phyloP scores from a whole-genome alignment of 2,797 vertebrate species.

The Nannoperca obscura region DNA sequence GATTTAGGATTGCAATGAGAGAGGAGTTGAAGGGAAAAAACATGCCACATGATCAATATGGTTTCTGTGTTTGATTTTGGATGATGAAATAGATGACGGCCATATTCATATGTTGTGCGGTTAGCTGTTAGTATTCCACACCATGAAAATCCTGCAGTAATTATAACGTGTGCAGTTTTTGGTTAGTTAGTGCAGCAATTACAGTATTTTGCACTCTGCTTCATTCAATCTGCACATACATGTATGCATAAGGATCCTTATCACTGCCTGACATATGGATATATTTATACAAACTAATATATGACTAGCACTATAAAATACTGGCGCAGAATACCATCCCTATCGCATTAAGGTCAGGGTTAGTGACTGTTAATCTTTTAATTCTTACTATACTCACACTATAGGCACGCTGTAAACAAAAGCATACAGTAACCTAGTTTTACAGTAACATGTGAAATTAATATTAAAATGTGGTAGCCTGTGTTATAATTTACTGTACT shows the following conservation, averaged over 20 bases:
- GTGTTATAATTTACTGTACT: background rate
- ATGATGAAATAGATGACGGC: conserved; percentile 1
- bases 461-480: background rate
- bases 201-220: background rate
- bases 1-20: conserved; percentile 13
- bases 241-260: conserved; percentile 31
- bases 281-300: conserved; percentile 10
- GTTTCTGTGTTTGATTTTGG: conserved; percentile 2
- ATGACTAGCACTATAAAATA: conserved; percentile 15
- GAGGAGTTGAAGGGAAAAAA: background rate
- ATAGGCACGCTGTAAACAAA: background rate
- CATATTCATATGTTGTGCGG: background rate
- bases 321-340: conserved; percentile 11
- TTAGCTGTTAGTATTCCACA: background rate
- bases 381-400: background rate
- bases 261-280: conserved; percentile 33
- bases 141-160: background rate
- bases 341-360: background rate
- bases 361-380: conserved; percentile 31
- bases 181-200: conserved; percentile 8
- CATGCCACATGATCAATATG: conserved; percentile 21
- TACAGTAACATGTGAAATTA: conserved; percentile 8
- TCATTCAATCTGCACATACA: conserved; percentile 2
- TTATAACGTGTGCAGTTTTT: background rate
- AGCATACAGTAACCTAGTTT: conserved; percentile 5